Conservation (phyloP, 2,797 vertebrate species). For the Tauraco hartlaubi region DNA sequence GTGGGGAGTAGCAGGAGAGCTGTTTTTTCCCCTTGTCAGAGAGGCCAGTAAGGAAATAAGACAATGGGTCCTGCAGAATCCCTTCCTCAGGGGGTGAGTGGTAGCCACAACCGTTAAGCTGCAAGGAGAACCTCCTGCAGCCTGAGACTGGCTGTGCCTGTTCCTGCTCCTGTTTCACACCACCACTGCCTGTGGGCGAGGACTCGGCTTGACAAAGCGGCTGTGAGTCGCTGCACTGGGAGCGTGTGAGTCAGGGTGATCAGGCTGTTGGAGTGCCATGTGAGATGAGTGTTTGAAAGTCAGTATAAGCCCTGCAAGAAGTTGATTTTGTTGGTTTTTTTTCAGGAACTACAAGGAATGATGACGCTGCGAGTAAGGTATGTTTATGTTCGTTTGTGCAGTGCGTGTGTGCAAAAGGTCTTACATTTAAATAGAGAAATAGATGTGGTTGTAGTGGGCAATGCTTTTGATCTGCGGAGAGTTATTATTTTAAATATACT, state of each 20-base stretch:
- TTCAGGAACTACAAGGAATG: constrained; percentile 62
- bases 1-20: background rate
- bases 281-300: background rate
- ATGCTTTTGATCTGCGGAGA: background rate
- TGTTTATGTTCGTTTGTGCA: background rate
- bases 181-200: background rate
- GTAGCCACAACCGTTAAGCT: rapidly evolving
- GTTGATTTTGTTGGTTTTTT: constrained; percentile 47
- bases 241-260: background rate
- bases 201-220: background rate
- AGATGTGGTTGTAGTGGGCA: background rate
- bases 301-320: background rate
- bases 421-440: background rate
- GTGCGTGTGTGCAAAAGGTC: background rate
- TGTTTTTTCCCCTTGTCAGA: background rate
- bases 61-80: background rate
- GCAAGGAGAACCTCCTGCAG: background rate
- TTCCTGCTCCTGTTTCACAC: background rate
- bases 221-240: background rate
- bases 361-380: constrained; percentile 58
- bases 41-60: background rate
- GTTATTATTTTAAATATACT: background rate
- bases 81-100: background rate
- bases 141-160: background rate
- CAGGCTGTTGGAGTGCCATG: rapidly evolving